A percentile compares a stretch with the other conserved stretches of the same genome.
phyloP scores from a whole-genome alignment of 37 sponge, comb jelly and placozoan species.

The Trichoplax adhaerens region DNA sequence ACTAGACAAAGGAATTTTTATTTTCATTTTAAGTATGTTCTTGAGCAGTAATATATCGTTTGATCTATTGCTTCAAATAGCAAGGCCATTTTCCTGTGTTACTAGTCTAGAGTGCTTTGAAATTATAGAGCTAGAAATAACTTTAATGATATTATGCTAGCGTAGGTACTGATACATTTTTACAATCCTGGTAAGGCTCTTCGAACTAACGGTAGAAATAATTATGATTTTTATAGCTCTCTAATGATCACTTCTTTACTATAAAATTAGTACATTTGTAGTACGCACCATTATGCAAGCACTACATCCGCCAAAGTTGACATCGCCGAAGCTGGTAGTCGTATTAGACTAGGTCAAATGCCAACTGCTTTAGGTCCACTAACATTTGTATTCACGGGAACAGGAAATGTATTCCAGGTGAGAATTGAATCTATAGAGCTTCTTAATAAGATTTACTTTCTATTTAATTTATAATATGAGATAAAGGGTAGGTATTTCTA shows the following conservation, averaged over 20 bases:
- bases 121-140: no score
- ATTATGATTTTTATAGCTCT: no score
- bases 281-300: conserved; percentile 79
- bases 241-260: not conserved
- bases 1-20: no score
- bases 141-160: no score
- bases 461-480: not conserved
- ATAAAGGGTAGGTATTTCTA: not conserved
- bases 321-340: conserved; percentile 42
- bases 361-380: conserved; percentile 54
- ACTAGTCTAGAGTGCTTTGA: no score
- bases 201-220: no score
- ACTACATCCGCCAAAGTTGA: conserved; percentile 61
- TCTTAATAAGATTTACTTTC: not conserved
- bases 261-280: conserved; percentile 48
- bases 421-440: not conserved
- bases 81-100: no score
- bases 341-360: conserved; percentile 52
- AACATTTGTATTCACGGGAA: conserved; percentile 82
- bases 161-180: no score
- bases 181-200: no score
- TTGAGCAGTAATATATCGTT: no score
- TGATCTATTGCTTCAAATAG: no score
- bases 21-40: no score
- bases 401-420: conserved; percentile 87